phyloP scores from a whole-genome alignment of 1,140 invertebrate genomes.

The Drosophila watanabei region DNA sequence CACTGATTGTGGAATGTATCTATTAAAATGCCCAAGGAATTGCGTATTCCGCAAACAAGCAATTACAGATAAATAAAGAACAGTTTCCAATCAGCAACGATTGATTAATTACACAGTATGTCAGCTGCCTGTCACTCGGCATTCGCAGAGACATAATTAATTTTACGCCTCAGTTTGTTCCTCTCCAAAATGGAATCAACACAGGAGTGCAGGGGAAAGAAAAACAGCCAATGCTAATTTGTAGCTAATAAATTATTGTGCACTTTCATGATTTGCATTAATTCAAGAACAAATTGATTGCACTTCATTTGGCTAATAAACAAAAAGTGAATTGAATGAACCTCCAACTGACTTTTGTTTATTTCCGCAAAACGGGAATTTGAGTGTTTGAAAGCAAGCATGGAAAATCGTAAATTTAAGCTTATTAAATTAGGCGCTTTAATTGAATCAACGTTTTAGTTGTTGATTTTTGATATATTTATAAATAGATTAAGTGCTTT shows the following conservation, averaged over 20 bases:
- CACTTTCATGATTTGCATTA: slow-evolving; percentile 65
- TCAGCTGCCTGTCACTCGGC: slow-evolving; percentile 37
- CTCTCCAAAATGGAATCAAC: slow-evolving; percentile 2
- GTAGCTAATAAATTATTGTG: slow-evolving; percentile 69
- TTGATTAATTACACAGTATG: slow-evolving; percentile 47
- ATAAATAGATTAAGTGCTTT: not conserved
- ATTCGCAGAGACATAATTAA: slow-evolving; percentile 35
- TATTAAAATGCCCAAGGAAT: slow-evolving; percentile 1
- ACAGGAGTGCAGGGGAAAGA: not conserved
- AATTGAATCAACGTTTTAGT: not conserved
- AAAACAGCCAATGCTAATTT: slow-evolving; percentile 56
- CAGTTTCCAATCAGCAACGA: slow-evolving; percentile 38
- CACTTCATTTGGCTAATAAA: slow-evolving; percentile 62
- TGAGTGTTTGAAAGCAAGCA: not conserved
- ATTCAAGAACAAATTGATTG: slow-evolving; percentile 71
- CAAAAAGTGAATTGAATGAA: slow-evolving; percentile 22
- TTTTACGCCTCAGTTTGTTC: slow-evolving; percentile 32
- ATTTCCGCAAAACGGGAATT: slow-evolving; percentile 54
- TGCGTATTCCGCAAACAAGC: slow-evolving; percentile 23
- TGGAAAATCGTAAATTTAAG: not conserved
- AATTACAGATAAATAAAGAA: slow-evolving; percentile 54
- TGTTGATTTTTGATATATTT: not conserved
- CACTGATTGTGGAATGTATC: not conserved
- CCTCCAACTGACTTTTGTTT: slow-evolving; percentile 33
- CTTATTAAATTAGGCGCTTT: not conserved